Evolutionary conservation across 2,113 vertebrate genomes (phyloP).

Genomic region (Phyllostomus hastatus): DNA sequence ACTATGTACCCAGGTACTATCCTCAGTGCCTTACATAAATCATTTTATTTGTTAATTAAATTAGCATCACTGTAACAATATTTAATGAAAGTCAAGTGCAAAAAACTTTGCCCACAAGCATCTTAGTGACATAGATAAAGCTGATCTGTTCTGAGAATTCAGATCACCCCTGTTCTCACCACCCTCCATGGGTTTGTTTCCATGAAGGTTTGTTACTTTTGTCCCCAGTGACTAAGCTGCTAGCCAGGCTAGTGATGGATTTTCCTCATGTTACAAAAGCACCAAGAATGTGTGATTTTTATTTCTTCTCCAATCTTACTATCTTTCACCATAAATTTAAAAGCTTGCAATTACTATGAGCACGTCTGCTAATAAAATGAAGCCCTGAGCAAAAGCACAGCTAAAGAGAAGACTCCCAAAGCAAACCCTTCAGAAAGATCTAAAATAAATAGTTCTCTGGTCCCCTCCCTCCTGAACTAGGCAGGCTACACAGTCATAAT

Average conservation of each 20-base stretch:
- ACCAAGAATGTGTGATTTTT: conserved; percentile 44
- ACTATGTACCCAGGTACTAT: background rate
- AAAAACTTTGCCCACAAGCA: background rate
- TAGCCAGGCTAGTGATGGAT: background rate
- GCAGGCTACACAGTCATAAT: background rate
- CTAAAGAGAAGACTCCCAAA: conserved; percentile 17
- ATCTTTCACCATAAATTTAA: conserved; percentile 17
- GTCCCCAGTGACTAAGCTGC: background rate
- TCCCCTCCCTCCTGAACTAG: background rate
- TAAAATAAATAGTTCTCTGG: conserved; percentile 4
- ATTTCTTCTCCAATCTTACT: conserved; percentile 38
- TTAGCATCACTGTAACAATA: background rate
- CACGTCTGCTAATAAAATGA: conserved; percentile 30
- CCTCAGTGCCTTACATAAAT: background rate
- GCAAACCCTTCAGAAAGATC: conserved; percentile 34
- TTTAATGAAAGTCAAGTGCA: background rate
- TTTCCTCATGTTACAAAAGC: background rate
- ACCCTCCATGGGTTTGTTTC: background rate
- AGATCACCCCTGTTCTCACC: background rate
- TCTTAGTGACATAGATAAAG: background rate
- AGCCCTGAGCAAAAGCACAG: background rate
- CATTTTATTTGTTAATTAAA: background rate
- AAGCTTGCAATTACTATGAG: conserved; percentile 21
- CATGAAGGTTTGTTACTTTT: background rate
- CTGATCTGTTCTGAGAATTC: background rate